Conservation (phyloP, 2,888 invertebrate species). For the Capitulum mitella region DNA sequence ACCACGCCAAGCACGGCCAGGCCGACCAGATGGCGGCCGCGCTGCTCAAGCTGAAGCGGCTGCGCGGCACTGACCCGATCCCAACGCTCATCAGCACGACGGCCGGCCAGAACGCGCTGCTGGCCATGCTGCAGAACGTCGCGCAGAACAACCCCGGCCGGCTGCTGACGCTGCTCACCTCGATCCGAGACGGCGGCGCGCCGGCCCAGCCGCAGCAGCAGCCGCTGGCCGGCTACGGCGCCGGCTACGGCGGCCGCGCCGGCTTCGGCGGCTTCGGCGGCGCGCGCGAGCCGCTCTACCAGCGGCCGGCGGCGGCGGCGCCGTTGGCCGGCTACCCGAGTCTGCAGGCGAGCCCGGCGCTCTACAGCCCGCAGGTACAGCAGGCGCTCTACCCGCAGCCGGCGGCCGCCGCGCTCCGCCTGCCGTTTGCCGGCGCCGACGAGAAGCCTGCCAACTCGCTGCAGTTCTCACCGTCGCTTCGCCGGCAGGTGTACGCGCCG, state of each 20-base stretch:
- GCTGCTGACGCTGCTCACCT: constrained; percentile 22
- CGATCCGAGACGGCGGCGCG: background rate
- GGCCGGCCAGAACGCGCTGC: constrained; percentile 17
- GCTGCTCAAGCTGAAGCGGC: constrained; percentile 17
- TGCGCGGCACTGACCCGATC: constrained; percentile 17
- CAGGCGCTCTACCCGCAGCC: constrained; percentile 5
- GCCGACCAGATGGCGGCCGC: constrained; percentile 23
- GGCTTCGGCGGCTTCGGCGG: background rate
- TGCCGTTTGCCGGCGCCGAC: background rate
- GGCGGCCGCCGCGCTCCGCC: background rate
- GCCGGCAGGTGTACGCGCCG: constrained; percentile 26
- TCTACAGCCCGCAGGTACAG: constrained; percentile 22
- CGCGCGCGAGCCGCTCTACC: background rate
- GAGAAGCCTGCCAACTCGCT: constrained; percentile 10
- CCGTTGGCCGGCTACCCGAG: background rate
- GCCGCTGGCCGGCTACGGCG: background rate
- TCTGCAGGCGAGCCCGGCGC: background rate
- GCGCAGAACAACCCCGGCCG: constrained; percentile 13
- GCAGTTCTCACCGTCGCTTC: constrained; percentile 26
- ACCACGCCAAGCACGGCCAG: background rate
- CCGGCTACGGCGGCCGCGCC: background rate
- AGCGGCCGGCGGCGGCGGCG: background rate
- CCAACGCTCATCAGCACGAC: constrained; percentile 17
- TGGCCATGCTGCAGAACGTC: constrained; percentile 20
- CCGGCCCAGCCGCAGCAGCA: background rate